A percentile compares a stretch with the other conserved stretches of the same genome.
Conservation (phyloP, 2,113 vertebrate species). For the Cygnus buccinator region DNA sequence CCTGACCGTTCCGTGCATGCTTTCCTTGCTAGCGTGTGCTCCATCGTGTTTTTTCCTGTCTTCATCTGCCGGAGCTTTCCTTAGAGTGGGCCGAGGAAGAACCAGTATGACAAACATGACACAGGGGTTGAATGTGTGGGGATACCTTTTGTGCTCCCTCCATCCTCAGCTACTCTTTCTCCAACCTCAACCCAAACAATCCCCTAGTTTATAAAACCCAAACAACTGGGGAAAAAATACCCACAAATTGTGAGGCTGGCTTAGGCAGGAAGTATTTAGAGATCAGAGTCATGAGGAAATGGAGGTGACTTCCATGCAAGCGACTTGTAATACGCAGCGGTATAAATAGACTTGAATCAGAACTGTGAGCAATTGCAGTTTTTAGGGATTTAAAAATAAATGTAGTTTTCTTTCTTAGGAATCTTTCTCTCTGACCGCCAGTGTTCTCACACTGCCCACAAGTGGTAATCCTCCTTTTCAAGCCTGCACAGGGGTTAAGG, state of each 20-base stretch:
- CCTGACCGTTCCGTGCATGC: too few relatives aligned
- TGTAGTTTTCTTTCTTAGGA: background rate
- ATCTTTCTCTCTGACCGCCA: background rate
- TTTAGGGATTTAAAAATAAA: background rate
- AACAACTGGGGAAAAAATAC: background rate
- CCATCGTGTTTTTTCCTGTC: background rate
- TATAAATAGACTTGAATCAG: background rate
- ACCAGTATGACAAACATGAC: background rate
- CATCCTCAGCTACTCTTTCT: background rate
- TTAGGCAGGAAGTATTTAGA: background rate
- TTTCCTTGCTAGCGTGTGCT: background rate
- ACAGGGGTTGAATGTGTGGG: fast-evolving
- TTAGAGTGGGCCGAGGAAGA: background rate
- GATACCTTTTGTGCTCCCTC: too few relatives aligned
- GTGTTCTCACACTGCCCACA: background rate
- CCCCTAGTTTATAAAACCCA: background rate
- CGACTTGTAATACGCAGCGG: background rate
- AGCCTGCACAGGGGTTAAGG: background rate
- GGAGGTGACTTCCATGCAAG: background rate
- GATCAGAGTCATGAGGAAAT: background rate
- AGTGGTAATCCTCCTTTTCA: background rate
- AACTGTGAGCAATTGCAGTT: background rate
- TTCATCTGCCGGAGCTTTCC: background rate
- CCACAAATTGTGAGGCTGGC: background rate
- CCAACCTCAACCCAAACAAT: background rate